A percentile compares a stretch with the other conserved stretches of the same genome.
Evolutionary conservation across 2,113 vertebrate genomes (phyloP).

Genomic region (Erythrolamprus reginae): DNA sequence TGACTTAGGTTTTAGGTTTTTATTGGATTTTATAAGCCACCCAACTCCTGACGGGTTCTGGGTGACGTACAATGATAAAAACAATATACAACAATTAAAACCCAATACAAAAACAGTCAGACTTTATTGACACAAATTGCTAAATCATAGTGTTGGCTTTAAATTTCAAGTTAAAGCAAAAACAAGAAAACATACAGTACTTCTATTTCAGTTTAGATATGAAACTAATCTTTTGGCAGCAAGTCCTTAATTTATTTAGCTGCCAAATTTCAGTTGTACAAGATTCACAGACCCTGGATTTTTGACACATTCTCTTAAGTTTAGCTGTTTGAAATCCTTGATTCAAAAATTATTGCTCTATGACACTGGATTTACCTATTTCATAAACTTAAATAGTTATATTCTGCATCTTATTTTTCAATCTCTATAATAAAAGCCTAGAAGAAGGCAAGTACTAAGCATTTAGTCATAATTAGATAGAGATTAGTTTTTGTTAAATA

Average conservation of each 20-base stretch:
- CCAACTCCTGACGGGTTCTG: too few relatives aligned
- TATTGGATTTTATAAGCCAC: too few relatives aligned
- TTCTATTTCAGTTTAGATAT: not conserved
- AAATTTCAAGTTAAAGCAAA: not conserved
- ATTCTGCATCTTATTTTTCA: not conserved
- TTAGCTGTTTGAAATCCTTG: not conserved
- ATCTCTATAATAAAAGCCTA: not conserved
- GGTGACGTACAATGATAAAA: too few relatives aligned
- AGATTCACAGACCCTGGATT: not conserved
- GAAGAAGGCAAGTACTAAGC: not conserved
- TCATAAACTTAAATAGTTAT: not conserved
- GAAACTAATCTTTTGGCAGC: not conserved
- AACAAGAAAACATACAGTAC: not conserved
- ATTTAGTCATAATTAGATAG: not conserved
- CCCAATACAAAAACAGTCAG: too few relatives aligned
- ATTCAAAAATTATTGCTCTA: not conserved
- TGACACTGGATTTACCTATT: not conserved
- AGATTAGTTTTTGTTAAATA: not conserved
- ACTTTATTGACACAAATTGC: not conserved
- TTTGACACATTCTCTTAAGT: not conserved
- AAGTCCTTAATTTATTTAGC: not conserved
- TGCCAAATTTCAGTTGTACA: not conserved
- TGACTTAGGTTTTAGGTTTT: too few relatives aligned
- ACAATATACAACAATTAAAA: too few relatives aligned
- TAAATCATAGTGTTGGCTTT: not conserved